Conservation (phyloP, 2,113 vertebrate species). For the Alligator sinensis region DNA sequence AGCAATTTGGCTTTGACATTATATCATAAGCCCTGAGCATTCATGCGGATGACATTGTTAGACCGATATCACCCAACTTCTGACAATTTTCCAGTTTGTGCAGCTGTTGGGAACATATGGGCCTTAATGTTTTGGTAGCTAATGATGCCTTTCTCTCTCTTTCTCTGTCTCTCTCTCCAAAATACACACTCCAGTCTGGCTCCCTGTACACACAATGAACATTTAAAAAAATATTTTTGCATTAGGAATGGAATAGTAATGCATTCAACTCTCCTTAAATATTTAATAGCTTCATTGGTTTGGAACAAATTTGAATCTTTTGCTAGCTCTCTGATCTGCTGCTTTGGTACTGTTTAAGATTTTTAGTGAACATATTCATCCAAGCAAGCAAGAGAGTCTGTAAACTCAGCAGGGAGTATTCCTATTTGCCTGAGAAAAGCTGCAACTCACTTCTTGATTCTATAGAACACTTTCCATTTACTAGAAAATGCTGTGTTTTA, state of each 20-base stretch:
- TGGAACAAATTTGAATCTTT: neutral
- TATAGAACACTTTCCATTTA: neutral
- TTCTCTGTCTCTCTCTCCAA: neutral
- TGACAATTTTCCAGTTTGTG: slow-evolving; percentile 12
- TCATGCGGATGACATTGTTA: neutral
- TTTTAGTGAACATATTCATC: neutral
- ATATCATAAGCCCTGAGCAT: neutral
- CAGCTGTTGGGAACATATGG: slow-evolving; percentile 40
- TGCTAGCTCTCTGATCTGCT: neutral
- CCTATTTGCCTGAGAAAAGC: neutral
- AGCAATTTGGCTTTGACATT: neutral
- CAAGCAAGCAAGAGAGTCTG: neutral
- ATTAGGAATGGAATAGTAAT: slow-evolving; percentile 11
- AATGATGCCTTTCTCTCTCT: neutral
- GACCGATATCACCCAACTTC: neutral
- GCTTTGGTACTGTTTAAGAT: neutral
- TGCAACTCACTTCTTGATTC: neutral
- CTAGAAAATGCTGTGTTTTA: neutral
- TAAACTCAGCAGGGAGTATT: neutral
- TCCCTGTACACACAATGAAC: neutral
- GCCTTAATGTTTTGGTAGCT: neutral
- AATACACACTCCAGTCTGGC: neutral
- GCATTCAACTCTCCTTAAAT: slow-evolving; percentile 1
- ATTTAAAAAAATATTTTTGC: slow-evolving; percentile 11
- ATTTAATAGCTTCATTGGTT: slow-evolving; percentile 5